Base-by-base conservation (phyloP, 2,113 vertebrate species). In the Heliornis fulica region DNA sequence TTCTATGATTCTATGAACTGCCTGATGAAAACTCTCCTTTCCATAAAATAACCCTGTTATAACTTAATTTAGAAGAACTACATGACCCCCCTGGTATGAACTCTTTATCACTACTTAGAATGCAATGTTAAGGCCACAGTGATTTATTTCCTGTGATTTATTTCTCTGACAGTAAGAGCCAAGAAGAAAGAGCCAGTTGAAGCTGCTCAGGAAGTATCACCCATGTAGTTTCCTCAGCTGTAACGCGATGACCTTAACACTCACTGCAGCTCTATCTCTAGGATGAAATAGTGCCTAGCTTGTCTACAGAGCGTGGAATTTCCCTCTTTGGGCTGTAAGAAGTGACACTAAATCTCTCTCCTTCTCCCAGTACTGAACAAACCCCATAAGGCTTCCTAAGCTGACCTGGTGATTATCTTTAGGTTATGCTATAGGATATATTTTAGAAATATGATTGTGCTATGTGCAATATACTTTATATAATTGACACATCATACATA, bases 91-190 rank as follows among this genome's bases (percentile, higher is more conserved):
- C 40, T 53, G 53, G 12, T 51, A 21, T 79, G 59, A 91, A 46
- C 36, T 68, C 72, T 91, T 87, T 82, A 82, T 87, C 29, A 7
- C 57, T 89, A 9, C 57, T 87, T 72, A 61, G 43, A 59, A 82
- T 64, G 77, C 76, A 50, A 69, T 43, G 56, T 38, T 45, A 66
- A 64, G 81, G 87, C 65, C 50, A 32, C 53, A 36, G 50, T 32
- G n/a, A n/a, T n/a, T n/a, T n/a, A n/a, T n/a, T n/a, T 8, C 41
- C 38, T 69, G 65, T 82, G 89, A 91, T 93, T 91, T 94, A 72
- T 69, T 72, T 79, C 68, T 69, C 48, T 15, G n/a, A 25, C 59
- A 74, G 26, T 63, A 78, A 56, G 29, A 87, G 66, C 74, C 84
- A 95, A 89, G 89, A 29, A 89, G 53, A 79, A 84, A 61, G 81